phyloP scores from a whole-genome alignment of 2,113 vertebrate species.

The Xenopus borealis region DNA sequence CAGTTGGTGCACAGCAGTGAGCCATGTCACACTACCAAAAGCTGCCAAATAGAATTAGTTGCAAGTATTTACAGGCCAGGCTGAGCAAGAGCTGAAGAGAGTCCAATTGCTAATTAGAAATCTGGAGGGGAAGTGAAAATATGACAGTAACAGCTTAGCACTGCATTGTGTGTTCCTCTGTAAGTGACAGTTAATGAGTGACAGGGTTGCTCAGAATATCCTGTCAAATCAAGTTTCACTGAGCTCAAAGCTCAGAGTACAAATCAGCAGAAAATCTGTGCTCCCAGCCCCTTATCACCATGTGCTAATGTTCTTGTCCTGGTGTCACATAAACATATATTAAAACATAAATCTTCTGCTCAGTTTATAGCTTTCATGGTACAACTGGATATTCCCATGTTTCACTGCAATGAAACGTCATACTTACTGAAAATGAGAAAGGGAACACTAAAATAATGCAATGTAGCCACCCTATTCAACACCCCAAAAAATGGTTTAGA shows the following conservation, averaged over 20 bases:
- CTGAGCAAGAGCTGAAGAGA: conserved; percentile 37
- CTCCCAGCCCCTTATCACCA: not conserved
- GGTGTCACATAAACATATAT: not conserved
- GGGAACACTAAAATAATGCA: too few species aligned
- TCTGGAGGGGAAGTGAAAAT: conserved; percentile 47
- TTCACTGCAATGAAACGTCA: too few species aligned
- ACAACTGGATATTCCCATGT: too few species aligned
- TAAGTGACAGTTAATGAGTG: conserved; percentile 49
- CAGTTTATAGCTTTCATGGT: too few species aligned
- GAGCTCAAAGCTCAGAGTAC: not conserved
- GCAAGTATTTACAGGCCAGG: conserved; percentile 41
- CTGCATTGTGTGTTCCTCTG: conserved; percentile 51
- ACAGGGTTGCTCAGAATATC: not conserved
- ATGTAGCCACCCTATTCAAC: too few species aligned
- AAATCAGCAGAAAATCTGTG: not conserved
- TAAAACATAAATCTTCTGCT: too few species aligned
- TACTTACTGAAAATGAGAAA: too few species aligned
- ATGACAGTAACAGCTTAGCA: conserved; percentile 38
- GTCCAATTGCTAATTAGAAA: conserved; percentile 57
- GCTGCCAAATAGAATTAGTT: not conserved
- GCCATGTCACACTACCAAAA: not conserved
- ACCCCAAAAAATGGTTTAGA: too few species aligned
- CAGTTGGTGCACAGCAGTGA: not conserved
- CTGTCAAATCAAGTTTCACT: not conserved
- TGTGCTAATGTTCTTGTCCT: not conserved